Base-by-base conservation (phyloP, 2,113 vertebrate genomes). In the Lampris megalopsis region DNA sequence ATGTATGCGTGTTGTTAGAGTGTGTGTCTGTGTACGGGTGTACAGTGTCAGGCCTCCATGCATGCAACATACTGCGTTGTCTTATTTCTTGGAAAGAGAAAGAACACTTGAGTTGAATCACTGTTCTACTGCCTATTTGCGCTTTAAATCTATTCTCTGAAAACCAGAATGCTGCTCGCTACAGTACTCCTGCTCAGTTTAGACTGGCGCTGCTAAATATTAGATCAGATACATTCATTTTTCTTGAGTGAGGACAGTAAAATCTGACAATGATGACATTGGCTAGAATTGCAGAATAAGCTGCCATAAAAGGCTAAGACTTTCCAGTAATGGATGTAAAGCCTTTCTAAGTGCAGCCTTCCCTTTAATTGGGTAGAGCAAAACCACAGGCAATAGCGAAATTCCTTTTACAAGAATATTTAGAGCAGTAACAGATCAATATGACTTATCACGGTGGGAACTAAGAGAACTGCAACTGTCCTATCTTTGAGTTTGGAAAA, bases 61-160 rank as follows among this genome's bases (percentile, higher is more conserved):
- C 24, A 24, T 24, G 24, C 24, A 24, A 24, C 24, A 24, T 24
- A 24, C 24, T 24, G 69, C 68, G 7, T 38, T 59, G 9, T 10
- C 57, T 38, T 7, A 9, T 10, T 59, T 63, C 50, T 63, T 59
- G 64, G 74, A 73, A 58, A 72, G 24, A 47, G 73, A 68, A 45
- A 59, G 60, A 71, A 57, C 50, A 52, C 58, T 72, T 54, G 9
- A 42, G 66, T 81, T 54, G 60, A 67, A 82, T 72, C 63, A 68
- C 42, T 49, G 50, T 57, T 61, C 56, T 49, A 24, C 9, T 68
- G 74, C 75, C 72, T 82, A 82, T 73, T 82, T 82, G 67, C 63
- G 64, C 59, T 69, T 70, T 68, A 67, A 77, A 73, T 68, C 71
- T 67, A 72, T 62, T 57, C 58, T 64, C 60, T 13, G 62, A 82